Conservation (phyloP, 2,113 vertebrate genomes). For the Thunnus maccoyii region DNA sequence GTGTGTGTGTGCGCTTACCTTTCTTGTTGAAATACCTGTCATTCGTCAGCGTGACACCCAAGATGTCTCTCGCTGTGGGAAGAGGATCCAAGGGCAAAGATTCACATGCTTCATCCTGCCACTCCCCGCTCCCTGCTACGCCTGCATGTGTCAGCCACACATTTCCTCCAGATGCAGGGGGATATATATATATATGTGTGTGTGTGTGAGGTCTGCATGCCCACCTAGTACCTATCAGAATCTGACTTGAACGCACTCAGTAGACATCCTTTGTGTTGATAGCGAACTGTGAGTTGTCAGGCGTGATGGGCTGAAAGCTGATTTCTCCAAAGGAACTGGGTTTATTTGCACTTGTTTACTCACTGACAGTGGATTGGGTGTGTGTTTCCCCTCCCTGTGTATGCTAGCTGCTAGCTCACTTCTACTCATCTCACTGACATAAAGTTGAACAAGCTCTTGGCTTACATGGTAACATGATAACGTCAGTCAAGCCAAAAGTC, state of each 20-base stretch:
- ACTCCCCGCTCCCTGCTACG: conserved; percentile 62
- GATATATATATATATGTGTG: conserved; percentile 40
- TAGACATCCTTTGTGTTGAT: neutral
- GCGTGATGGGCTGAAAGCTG: neutral
- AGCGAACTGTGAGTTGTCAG: neutral
- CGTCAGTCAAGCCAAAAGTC: neutral
- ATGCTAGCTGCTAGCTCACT: neutral
- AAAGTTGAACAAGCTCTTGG: conserved; percentile 50
- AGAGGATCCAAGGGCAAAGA: conserved; percentile 48
- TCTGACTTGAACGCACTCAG: conserved; percentile 11
- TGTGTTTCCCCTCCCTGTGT: neutral
- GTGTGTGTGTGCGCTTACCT: conserved; percentile 19
- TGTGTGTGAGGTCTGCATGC: conserved; percentile 51
- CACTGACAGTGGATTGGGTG: neutral
- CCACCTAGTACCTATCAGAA: conserved; percentile 39
- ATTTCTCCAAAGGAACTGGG: conserved; percentile 8
- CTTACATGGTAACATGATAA: neutral
- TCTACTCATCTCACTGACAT: conserved; percentile 7
- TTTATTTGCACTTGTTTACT: neutral
- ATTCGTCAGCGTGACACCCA: conserved; percentile 63
- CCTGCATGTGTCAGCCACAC: conserved; percentile 72
- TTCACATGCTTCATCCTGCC: conserved; percentile 62
- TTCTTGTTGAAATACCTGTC: conserved; percentile 58
- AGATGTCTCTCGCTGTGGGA: conserved; percentile 48
- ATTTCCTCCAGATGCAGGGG: conserved; percentile 80